Base-by-base conservation (phyloP, 2,888 invertebrate species). In the Eupithecia dodoneata region DNA sequence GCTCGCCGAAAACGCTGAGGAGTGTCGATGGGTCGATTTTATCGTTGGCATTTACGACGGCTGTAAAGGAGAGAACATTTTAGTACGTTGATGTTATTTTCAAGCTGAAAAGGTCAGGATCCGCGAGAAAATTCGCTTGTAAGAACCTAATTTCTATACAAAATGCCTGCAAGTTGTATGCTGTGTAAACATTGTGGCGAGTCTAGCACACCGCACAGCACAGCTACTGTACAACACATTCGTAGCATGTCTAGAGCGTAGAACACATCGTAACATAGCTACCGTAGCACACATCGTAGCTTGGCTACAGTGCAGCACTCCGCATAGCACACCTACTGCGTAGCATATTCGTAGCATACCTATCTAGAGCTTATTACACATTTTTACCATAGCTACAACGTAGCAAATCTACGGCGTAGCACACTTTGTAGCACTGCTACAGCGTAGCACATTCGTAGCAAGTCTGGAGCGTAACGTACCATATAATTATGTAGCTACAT, bases 1-100 rank as follows among this genome's bases (percentile, higher is more conserved):
- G 80, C 30, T 75, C 80, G 0, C 92, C 92, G 76, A 92, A 92
- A 9, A 92, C 89, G 15, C 86, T 85, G 4, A 85, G 81, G 0
- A 92, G 82, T 0, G 87, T 84, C 74, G 84, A 81, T 0, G 85
- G 79, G 77, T 92, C 90, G 15, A 91, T 83, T 1, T 75, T 30
- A 15, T 66, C 55, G 3, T 82, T 59, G 3, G 82, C 80, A 3
- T 81, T 80, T 65, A 79, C 82, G 75, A 87, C 52, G 4, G 85
- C 81, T 7, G 83, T 42, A 42, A 44, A 78, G 6, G 65, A 10
- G 9, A 5, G 15, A n/a, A 18, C 4, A 18, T 18, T 9, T 18
- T 59, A 55, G n/a, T 59, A 18, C 18, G 3, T 18, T 9, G 6
- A 6, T 45, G 6, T 59, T 55, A 5, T n/a, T 55, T 55, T 52